Evolutionary conservation across 2,797 vertebrate species (phyloP).

Genomic region (Schizothorax lantsangensis): DNA sequence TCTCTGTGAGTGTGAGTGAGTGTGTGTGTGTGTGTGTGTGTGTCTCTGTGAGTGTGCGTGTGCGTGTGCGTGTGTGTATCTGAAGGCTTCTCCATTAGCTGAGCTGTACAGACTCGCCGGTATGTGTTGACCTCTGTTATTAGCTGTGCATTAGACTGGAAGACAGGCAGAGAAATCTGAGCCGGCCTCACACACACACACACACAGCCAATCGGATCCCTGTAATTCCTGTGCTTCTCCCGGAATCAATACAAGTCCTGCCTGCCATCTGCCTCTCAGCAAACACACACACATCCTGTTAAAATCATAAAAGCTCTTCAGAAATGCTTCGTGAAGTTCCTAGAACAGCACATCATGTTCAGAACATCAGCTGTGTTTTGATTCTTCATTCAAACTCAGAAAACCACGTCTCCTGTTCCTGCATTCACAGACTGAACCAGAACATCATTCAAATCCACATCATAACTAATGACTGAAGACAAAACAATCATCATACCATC

Average conservation of each 20-base stretch:
- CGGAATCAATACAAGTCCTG: slow-evolving; percentile 57
- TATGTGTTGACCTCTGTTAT: slow-evolving; percentile 54
- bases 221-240: slow-evolving; percentile 58
- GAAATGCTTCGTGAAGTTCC: background rate
- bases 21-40: background rate
- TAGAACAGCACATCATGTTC: background rate
- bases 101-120: background rate
- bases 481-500: background rate
- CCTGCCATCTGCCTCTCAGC: slow-evolving; percentile 53
- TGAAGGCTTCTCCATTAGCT: slow-evolving; percentile 33
- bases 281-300: slow-evolving; percentile 38
- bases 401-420: background rate
- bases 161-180: slow-evolving; percentile 53
- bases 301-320: background rate
- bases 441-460: background rate
- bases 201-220: slow-evolving; percentile 36
- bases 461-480: background rate
- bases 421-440: background rate
- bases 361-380: background rate
- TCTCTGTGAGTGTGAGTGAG: background rate
- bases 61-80: background rate
- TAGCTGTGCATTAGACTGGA: slow-evolving; percentile 56
- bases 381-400: background rate
- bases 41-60: slow-evolving; percentile 34
- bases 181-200: slow-evolving; percentile 30